Evolutionary conservation across 2,888 invertebrate species (phyloP).

Genomic region (Invenusta paracnida): DNA sequence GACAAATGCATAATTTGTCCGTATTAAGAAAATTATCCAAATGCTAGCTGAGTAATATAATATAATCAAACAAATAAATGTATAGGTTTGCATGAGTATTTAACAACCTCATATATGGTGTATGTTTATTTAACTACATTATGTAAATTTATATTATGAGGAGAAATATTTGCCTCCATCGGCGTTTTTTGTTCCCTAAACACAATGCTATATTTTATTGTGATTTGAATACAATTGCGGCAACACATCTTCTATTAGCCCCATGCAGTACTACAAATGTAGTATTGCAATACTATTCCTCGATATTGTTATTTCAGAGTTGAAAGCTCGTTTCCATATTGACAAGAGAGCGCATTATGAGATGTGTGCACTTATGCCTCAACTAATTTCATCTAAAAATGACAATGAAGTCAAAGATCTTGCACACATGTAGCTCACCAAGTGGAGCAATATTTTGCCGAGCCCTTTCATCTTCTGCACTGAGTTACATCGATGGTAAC

Average conservation of each 20-base stretch:
- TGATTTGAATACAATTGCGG: too few species aligned
- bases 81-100: too few species aligned
- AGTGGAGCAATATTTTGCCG: neutral
- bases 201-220: too few species aligned
- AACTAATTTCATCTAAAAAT: neutral
- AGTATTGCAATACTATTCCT: neutral
- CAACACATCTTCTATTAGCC: neutral
- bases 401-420: neutral
- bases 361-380: neutral
- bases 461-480: neutral
- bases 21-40: too few species aligned
- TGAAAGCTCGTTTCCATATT: neutral
- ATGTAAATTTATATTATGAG: too few species aligned
- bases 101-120: too few species aligned
- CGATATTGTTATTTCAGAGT: neutral
- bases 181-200: too few species aligned
- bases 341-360: neutral
- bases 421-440: neutral
- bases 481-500: neutral
- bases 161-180: too few species aligned
- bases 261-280: neutral
- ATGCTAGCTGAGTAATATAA: too few species aligned
- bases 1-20: too few species aligned
- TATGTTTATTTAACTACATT: too few species aligned
- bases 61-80: too few species aligned